Base-by-base conservation (phyloP, 1,140 invertebrate genomes). In the Brachionus calyciflorus region DNA sequence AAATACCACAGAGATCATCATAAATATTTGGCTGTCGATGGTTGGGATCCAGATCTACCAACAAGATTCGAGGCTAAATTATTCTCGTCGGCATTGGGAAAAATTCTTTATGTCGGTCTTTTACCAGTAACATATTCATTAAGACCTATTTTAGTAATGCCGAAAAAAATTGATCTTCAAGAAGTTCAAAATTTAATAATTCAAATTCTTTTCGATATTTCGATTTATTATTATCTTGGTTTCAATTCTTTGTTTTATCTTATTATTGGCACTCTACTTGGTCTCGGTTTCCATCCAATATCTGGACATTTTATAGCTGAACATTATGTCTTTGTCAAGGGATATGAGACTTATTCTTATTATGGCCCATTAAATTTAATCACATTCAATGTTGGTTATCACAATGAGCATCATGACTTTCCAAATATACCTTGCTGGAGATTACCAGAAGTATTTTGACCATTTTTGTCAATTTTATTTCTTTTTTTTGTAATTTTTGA, bases 241-340 rank as follows among this genome's bases (percentile, higher is more conserved):
- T 84, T 89, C 85, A 88, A 83, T 70, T 76, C 93, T 0, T 79
- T 99, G 17, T 86, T 89, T 0, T 99, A 99, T 84, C 86, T 99
- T 49, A 81, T 95, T 9, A 84, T 88, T 41, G 94, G 96, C 14
- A 93, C 92, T 19, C 82, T 98, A 17, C 86, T 99, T 85, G 92
- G 94, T 1, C 96, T 98, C 91, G 96, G 96, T 0, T 82, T 97
- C 4, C 96, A 99, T 88, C 96, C 96, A 7, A 92, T 98, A 14
- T 95, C 96, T 48, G 96, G 94, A 0, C 96, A 99, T 84, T 99
- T 99, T 81, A 92, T 99, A 80, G 96, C 95, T 0, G 96, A 99
- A 81, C 96, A 99, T 87, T 99, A 99, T 84, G 97, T 98, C 93
- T 99, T 97, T 82, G 89, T 90, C 78, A 94, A 96, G 84, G 95